Conservation (phyloP, 1,140 invertebrate species). For the Cyrtorhinus lividipennis region DNA sequence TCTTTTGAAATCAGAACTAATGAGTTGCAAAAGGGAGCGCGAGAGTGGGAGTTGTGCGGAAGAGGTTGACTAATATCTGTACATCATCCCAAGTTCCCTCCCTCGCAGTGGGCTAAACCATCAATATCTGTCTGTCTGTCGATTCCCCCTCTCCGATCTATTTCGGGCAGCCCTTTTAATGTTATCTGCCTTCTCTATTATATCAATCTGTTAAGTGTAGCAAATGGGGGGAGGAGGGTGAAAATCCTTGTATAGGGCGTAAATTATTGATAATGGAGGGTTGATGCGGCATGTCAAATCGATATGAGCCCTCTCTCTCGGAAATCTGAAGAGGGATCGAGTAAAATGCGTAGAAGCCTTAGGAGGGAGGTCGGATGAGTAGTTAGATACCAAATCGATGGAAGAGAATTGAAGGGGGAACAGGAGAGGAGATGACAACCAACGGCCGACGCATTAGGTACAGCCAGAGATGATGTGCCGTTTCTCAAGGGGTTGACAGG, state of each 20-base stretch:
- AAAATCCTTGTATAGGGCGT: background rate
- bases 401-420: background rate
- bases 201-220: background rate
- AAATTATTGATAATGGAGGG: slow-evolving; percentile 2
- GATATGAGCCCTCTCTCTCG: background rate
- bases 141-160: background rate
- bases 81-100: background rate
- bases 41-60: background rate
- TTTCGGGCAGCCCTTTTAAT: background rate
- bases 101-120: background rate
- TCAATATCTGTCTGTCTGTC: background rate
- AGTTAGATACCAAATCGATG: background rate
- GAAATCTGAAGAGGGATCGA: background rate
- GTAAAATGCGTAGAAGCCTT: background rate
- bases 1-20: slow-evolving; percentile 4
- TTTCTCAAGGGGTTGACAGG: too few relatives aligned
- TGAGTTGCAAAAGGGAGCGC: slow-evolving; percentile 6
- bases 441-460: background rate
- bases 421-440: background rate
- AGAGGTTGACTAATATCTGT: slow-evolving; percentile 3
- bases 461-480: background rate
- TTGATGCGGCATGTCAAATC: background rate
- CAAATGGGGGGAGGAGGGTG: background rate
- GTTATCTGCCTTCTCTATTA: background rate
- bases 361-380: background rate